Conservation (phyloP, 2,888 invertebrate species). For the Tryphoninae sp. region DNA sequence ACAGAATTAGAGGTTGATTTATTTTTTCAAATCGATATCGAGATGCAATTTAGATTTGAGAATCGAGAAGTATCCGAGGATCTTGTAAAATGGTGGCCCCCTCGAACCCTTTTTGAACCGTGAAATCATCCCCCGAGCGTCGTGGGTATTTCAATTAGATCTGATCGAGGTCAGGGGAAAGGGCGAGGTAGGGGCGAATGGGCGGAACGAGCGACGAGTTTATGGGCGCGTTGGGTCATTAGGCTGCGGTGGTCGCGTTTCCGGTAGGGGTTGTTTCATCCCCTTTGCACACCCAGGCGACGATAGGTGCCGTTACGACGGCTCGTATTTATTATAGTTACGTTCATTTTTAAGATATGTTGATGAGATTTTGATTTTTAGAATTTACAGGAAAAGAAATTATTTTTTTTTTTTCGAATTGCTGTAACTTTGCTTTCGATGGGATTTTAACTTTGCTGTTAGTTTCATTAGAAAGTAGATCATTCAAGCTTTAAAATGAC, state of each 20-base stretch:
- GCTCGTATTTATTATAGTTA: too few relatives aligned
- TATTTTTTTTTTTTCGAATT: too few relatives aligned
- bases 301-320: too few relatives aligned
- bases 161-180: conserved; percentile 4
- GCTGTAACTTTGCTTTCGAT: too few relatives aligned
- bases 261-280: background rate
- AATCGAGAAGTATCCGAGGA: background rate
- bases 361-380: too few relatives aligned
- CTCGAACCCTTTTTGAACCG: background rate
- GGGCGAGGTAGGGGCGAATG: background rate
- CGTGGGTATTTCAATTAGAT: conserved; percentile 54
- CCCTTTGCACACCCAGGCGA: background rate
- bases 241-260: conserved; percentile 18
- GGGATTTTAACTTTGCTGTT: too few relatives aligned
- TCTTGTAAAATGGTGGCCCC: conserved; percentile 3
- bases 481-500: background rate
- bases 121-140: conserved; percentile 17
- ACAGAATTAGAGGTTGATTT: too few relatives aligned
- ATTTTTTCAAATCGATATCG: too few relatives aligned
- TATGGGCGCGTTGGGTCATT: conserved; percentile 43
- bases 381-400: too few relatives aligned
- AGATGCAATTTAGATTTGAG: background rate
- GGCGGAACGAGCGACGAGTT: conserved; percentile 6
- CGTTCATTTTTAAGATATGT: too few relatives aligned
- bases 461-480: too few relatives aligned